Conservation (phyloP, 2,888 invertebrate species). For the Alcis repandata region DNA sequence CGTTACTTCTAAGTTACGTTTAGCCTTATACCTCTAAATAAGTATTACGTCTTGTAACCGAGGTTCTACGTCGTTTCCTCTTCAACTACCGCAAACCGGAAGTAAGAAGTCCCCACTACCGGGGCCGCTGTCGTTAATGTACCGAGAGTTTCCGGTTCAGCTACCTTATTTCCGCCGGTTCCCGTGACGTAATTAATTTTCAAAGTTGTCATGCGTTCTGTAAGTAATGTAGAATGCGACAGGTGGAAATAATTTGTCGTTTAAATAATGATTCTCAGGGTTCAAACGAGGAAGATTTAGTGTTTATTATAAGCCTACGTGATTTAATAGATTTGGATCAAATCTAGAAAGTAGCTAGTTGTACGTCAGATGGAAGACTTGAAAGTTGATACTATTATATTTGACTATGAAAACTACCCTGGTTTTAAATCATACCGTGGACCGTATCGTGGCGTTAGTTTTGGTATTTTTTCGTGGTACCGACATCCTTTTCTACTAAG, state of each 20-base stretch:
- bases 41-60: neutral
- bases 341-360: too few relatives aligned
- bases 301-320: too few relatives aligned
- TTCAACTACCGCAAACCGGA: conserved; percentile 28
- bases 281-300: neutral
- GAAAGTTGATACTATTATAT: too few relatives aligned
- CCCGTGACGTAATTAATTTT: conserved; percentile 29
- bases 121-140: conserved; percentile 17
- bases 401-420: too few relatives aligned
- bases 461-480: too few relatives aligned
- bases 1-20: too few relatives aligned
- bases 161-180: conserved; percentile 51
- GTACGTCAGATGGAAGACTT: too few relatives aligned
- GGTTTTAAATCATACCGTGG: too few relatives aligned
- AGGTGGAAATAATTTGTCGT: conserved; percentile 5
- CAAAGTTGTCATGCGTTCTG: conserved; percentile 18
- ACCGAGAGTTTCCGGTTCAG: conserved; percentile 51
- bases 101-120: conserved; percentile 5
- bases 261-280: neutral
- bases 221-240: conserved; percentile 6
- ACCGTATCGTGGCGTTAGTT: too few relatives aligned
- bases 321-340: too few relatives aligned
- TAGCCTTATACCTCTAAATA: too few relatives aligned
- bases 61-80: neutral
- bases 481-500: too few relatives aligned